A percentile compares a stretch with the other conserved stretches of the same genome.
phyloP scores from a whole-genome alignment of 2,113 vertebrate genomes.

The Percina caprodes region DNA sequence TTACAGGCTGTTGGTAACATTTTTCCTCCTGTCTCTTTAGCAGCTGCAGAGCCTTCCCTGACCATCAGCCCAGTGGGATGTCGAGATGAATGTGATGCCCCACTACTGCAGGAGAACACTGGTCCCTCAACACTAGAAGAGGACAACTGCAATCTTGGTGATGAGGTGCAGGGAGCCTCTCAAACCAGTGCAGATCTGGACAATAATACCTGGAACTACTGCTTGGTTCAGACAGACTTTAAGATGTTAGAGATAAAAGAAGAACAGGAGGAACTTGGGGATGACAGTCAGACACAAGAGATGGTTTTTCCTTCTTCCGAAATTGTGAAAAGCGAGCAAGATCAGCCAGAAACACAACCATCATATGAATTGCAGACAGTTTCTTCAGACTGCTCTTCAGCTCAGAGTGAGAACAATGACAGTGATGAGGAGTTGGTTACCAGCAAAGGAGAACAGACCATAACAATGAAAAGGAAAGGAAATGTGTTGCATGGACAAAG shows the following conservation, averaged over 20 bases:
- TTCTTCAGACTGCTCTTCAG: slow-evolving; percentile 19
- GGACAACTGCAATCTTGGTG: not conserved
- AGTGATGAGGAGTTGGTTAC: slow-evolving; percentile 9
- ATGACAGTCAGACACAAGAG: slow-evolving; percentile 7
- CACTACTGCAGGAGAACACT: slow-evolving; percentile 6
- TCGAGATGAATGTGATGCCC: not conserved
- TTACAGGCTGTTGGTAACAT: not conserved
- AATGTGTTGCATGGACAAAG: not conserved
- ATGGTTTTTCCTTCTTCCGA: not conserved
- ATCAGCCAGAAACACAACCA: not conserved
- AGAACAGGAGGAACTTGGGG: slow-evolving; percentile 30
- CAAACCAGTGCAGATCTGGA: not conserved
- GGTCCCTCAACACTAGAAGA: slow-evolving; percentile 9
- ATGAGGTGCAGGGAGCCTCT: slow-evolving; percentile 10
- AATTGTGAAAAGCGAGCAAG: slow-evolving; percentile 26
- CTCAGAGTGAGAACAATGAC: not conserved
- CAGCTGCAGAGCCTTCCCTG: slow-evolving; percentile 6
- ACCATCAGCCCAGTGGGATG: not conserved
- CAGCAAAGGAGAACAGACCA: not conserved
- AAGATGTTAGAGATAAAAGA: slow-evolving; percentile 38
- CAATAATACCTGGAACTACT: slow-evolving; percentile 14
- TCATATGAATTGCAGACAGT: not conserved
- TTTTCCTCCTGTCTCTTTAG: not conserved
- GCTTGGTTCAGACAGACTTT: not conserved
- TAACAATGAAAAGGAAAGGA: not conserved